Evolutionary conservation across 30 jellyfish, hydroid and myxozoan species (phyloP).

Genomic region (Catostylus mosaicus): DNA sequence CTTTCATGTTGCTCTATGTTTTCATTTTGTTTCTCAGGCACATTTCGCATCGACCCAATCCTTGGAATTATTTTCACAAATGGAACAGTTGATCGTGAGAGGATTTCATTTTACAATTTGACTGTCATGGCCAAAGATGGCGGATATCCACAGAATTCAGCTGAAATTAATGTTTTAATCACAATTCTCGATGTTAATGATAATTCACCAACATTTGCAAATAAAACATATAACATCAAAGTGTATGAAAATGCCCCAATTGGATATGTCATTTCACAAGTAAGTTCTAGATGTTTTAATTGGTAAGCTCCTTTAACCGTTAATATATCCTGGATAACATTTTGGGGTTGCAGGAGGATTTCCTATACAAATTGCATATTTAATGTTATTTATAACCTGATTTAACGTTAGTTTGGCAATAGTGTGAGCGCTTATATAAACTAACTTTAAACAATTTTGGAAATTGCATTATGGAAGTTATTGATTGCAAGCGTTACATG

Average conservation of each 20-base stretch:
- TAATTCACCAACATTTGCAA: slow-evolving; percentile 72
- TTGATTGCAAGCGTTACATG: too few relatives aligned
- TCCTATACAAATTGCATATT: too few relatives aligned
- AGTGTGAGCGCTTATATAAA: too few relatives aligned
- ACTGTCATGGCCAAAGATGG: slow-evolving; percentile 71
- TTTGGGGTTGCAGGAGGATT: too few relatives aligned
- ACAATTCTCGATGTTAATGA: slow-evolving; percentile 76
- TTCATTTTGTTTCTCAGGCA: slow-evolving; percentile 7
- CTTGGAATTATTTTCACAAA: slow-evolving; percentile 58
- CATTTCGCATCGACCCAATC: slow-evolving; percentile 37
- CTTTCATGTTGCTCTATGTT: too few relatives aligned
- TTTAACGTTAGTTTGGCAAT: too few relatives aligned
- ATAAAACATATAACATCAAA: background rate
- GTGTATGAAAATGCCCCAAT: slow-evolving; percentile 52
- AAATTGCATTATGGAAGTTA: too few relatives aligned
- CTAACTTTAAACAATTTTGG: too few relatives aligned
- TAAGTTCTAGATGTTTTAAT: too few relatives aligned
- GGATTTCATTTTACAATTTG: slow-evolving; percentile 41
- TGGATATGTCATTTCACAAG: slow-evolving; percentile 41
- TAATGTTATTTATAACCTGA: too few relatives aligned
- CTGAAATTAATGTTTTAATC: slow-evolving; percentile 19
- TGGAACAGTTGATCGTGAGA: slow-evolving; percentile 78
- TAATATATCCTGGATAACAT: too few relatives aligned
- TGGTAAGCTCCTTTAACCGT: too few relatives aligned
- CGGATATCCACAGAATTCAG: slow-evolving; percentile 69